These are phyloP conservation scores for Ecliptopera silaceata DNA, from an alignment of 2,888 invertebrate species.

Conservation along the genomic window DNA sequence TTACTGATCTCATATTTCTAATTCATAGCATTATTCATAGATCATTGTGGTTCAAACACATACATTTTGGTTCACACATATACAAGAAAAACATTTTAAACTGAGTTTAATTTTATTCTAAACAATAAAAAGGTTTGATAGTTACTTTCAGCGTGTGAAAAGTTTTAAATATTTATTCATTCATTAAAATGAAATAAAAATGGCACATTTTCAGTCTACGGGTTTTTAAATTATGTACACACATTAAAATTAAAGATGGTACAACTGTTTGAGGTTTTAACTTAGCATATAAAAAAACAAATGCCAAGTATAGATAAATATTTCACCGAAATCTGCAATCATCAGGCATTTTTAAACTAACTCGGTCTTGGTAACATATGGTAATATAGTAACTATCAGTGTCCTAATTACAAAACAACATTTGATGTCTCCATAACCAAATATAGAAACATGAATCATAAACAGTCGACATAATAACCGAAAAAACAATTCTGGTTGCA, in stretches of 20 bases:
- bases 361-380: background rate
- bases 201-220: too few relatives aligned
- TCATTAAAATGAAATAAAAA: too few relatives aligned
- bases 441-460: conserved; percentile 11
- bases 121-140: conserved; percentile 1
- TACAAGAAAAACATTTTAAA: background rate
- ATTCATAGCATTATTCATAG: conserved; percentile 13
- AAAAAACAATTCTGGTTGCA: conserved; percentile 12
- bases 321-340: too few relatives aligned
- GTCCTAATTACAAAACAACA: conserved; percentile 2
- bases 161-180: too few relatives aligned
- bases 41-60: too few relatives aligned
- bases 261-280: too few relatives aligned
- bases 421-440: conserved; percentile 6
- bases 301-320: too few relatives aligned
- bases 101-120: conserved; percentile 2
- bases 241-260: too few relatives aligned
- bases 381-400: background rate
- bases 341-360: too few relatives aligned
- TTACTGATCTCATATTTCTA: conserved; percentile 24
- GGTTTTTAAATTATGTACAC: too few relatives aligned
- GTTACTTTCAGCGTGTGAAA: too few relatives aligned
- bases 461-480: conserved; percentile 10
- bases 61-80: conserved; percentile 10
- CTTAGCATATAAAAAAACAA: too few relatives aligned